Evolutionary conservation across 64 coral and sea anemone species (phyloP), one percentile per base, ranked within the genome.

Genomic region (Montipora cactus): DNA sequence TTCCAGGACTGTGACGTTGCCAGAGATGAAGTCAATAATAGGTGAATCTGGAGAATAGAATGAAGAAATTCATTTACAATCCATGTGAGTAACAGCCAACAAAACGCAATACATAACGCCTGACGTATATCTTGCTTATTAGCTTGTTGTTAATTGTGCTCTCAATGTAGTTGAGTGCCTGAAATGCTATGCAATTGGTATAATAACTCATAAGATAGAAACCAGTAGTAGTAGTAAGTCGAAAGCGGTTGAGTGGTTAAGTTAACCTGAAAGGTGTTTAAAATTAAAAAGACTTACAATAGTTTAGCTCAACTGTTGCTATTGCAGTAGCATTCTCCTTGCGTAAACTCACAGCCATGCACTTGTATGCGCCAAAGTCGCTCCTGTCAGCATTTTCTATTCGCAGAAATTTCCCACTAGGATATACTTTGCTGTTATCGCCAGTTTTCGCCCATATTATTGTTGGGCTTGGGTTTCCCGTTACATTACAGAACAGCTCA

Each of bases 401-500:
- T 49, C 18, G 46, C 15, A 96, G 76, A 75, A 48, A 51, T 59
- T 51, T 87, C 8, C 59, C 91, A 4, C 5, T 18, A 20, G 57
- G 72, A 23, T 90, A 45, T 23, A 55, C 19, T 68, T 55, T 87
- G 18, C 58, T 69, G 2, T 51, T 59, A 14, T 90, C 64, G 22
- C 87, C 91, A 50, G 20, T 14, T 76, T 90, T 86, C 13, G 44
- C 21, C 95, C 95, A 96, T 37, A 50, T 86, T 51, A 96, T 79
- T 13, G 64, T 23, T 10, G 88, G 55, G 16, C 47, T 15, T 47
- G 95, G 95, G 69, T 97, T 91, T 19, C 95, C 95, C 5, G 95
- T 94, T 5, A 88, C 92, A 72, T 97, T 94, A 19, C 95, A 97
- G 57, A 94, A 88, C 28, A 97, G 51, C 1, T 81, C 23, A 81